These are phyloP conservation scores for Drosophila anomelani DNA, from an alignment of 2,888 invertebrate genomes.

Conservation along the genomic window DNA sequence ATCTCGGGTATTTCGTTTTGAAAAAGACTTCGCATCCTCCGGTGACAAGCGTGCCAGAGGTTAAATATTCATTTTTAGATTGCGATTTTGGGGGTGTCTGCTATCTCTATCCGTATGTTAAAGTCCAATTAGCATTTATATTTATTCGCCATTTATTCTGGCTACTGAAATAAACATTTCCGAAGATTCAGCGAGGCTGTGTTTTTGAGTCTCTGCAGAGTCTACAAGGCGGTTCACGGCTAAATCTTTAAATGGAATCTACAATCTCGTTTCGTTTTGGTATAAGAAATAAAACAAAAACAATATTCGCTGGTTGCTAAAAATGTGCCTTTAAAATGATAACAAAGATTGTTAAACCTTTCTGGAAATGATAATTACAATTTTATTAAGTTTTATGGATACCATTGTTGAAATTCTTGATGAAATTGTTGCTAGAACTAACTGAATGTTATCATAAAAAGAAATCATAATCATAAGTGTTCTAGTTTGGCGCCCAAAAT, in stretches of 20 bases:
- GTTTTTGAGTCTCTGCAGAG: conserved; percentile 13
- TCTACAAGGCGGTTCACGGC: conserved; percentile 26
- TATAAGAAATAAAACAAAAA: neutral
- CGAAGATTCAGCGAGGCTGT: neutral
- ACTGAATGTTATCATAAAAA: neutral
- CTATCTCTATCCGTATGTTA: conserved; percentile 20
- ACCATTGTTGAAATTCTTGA: neutral
- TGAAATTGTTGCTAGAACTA: neutral
- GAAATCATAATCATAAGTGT: neutral
- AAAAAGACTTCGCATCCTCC: conserved; percentile 12
- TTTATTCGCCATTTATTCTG: conserved; percentile 25
- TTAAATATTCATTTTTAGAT: conserved; percentile 42
- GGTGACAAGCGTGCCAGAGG: conserved; percentile 35
- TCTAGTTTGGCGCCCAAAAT: neutral
- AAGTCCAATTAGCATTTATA: conserved; percentile 42
- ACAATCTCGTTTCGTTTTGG: neutral
- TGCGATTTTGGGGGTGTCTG: conserved; percentile 44
- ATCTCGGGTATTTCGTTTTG: conserved; percentile 49
- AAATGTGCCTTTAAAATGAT: neutral
- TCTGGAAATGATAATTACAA: neutral
- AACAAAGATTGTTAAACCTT: neutral
- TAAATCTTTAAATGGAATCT: conserved; percentile 2
- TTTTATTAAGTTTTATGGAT: neutral
- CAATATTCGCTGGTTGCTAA: neutral
- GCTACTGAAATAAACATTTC: conserved; percentile 43